Base-by-base conservation (phyloP, 2,888 invertebrate genomes). In the Sericinus montela region DNA sequence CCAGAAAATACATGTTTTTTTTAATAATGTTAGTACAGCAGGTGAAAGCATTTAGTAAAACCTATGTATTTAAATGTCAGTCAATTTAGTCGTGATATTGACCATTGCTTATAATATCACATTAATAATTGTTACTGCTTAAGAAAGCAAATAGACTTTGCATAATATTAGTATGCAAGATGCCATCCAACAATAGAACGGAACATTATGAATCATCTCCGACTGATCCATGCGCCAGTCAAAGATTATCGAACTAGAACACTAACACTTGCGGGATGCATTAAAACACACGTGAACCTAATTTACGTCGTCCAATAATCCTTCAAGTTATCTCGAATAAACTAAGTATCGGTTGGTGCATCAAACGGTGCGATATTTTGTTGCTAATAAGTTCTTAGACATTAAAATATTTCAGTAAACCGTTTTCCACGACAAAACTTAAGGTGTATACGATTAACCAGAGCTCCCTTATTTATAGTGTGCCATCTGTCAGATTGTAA, bases 161-260 rank as follows among this genome's bases (percentile, higher is more conserved):
- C 81, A 82, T 80, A 86, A 86, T 78, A 74, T 65, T 72, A 75
- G 72, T 69, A 69, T 73, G 77, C 74, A 76, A 73, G 73, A 67
- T 72, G 71, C 75, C 72, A 63, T 75, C 87, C 75, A 83, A 87
- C 87, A 88, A 87, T 87, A 87, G 87, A 78, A 75, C 75, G 57
- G 66, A 70, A 69, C 72, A 80, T 80, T 86, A 80, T 87, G 87
- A 87, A 80, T 87, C 87, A 87, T 80, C 76, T 73, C 62, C 59
- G 64, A 68, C 77, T 79, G 85, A 86, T 87, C 84, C 82, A 73
- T 75, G 72, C 78, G 70, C 78, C 70, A 67, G 72, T 66, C 75
- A 75, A 83, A 87, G 87, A 88, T 87, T 87, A 88, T 87, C 86
- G 75, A 86, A 85, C 78, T 87, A 75, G 87, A 86, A 67, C 87